Base-by-base conservation (phyloP, 2,888 invertebrate species). In the Oligia fasciuncula region DNA sequence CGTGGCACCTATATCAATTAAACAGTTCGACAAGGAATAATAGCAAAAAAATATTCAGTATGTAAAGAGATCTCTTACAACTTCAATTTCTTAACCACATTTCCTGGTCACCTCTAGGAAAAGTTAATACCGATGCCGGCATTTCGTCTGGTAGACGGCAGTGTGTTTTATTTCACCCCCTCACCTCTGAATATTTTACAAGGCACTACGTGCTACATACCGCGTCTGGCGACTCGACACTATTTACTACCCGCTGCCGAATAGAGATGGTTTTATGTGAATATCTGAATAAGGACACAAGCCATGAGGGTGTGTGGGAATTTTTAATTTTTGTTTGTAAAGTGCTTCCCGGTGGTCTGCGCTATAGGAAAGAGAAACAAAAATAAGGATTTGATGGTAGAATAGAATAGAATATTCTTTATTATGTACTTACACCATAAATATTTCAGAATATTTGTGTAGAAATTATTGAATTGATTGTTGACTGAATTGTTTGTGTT, bases 111-210 rank as follows among this genome's bases (percentile, higher is more conserved):
- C 73, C 74, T 75, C 54, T 70, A 68, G 73, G 76, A 76, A 82
- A 85, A 90, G 74, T 88, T 87, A 88, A 89, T 87, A 85, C 81
- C 57, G 68, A 68, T 74, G 77, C 79, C 80, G 83, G 72, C 88
- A 81, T 91, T 85, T 73, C 84, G 83, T 83, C 87, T 88, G 72
- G 79, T 80, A 88, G 85, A 87, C 83, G 73, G 86, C 81, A 75
- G 76, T 77, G 79, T 90, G 90, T 91, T 93, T 93, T 93, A 93
- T 93, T 91, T 91, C 91, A 89, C 89, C 87, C 87, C 87, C 81
- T 84, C 82, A 85, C 79, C 83, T 82, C 77, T 94, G 93, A 93
- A 94, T 94, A 94, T 94, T 94, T 93, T 86, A 94, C 90, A 86
- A 83, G 85, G 85, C 83, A 80, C 87, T 90, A 91, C 93, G 91